Conservation (phyloP, 2,888 invertebrate genomes). For the Elegia similella region DNA sequence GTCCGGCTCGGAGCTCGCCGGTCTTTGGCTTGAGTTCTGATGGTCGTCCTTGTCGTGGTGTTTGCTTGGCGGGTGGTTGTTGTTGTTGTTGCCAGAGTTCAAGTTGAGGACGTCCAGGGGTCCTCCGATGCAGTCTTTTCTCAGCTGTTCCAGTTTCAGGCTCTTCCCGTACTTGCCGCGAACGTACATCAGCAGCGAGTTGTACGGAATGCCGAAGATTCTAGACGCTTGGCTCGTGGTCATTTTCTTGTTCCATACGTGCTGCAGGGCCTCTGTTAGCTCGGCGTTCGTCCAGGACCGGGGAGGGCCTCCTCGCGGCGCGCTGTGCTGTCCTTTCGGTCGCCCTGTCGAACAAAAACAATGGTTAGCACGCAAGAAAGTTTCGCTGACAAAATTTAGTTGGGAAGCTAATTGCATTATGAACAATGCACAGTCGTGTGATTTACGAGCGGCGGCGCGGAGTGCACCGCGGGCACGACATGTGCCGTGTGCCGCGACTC, state of each 20-base stretch:
- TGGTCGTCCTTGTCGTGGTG: slow-evolving; percentile 81
- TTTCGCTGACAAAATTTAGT: slow-evolving; percentile 48
- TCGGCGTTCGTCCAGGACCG: slow-evolving; percentile 96
- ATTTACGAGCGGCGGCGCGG: slow-evolving; percentile 56
- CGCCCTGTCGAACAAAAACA: slow-evolving; percentile 81
- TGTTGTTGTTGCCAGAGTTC: slow-evolving; percentile 83
- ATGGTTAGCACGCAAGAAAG: slow-evolving; percentile 24
- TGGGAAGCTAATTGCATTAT: slow-evolving; percentile 60
- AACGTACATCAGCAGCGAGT: slow-evolving; percentile 95
- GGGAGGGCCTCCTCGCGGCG: slow-evolving; percentile 94
- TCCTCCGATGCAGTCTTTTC: slow-evolving; percentile 93
- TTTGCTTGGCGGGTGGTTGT: slow-evolving; percentile 77
- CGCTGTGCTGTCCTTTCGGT: slow-evolving; percentile 95
- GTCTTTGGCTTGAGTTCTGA: slow-evolving; percentile 75
- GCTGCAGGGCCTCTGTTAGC: slow-evolving; percentile 93
- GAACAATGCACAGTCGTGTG: slow-evolving; percentile 51
- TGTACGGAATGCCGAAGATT: slow-evolving; percentile 96
- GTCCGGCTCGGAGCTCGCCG: slow-evolving; percentile 86
- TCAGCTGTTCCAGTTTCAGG: slow-evolving; percentile 91
- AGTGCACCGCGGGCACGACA: slow-evolving; percentile 55
- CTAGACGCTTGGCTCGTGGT: slow-evolving; percentile 95
- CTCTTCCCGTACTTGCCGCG: slow-evolving; percentile 96
- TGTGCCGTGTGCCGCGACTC: slow-evolving; percentile 61
- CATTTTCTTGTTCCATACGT: slow-evolving; percentile 98
- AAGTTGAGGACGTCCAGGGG: slow-evolving; percentile 87